phyloP scores from a whole-genome alignment of 2,888 invertebrate species.

The Idaea aversata region DNA sequence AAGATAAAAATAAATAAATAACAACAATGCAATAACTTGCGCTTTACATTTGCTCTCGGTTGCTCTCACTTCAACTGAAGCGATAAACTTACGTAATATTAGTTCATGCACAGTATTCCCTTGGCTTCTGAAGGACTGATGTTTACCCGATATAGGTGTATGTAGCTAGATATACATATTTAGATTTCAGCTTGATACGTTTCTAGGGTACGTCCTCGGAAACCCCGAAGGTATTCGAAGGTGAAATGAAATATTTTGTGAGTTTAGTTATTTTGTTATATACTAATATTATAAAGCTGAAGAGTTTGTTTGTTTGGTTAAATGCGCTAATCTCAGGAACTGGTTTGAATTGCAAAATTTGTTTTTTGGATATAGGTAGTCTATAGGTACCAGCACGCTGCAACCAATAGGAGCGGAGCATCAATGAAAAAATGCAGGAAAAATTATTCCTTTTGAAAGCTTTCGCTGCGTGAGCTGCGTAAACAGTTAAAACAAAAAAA shows the following conservation, averaged over 20 bases:
- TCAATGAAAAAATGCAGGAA: too few relatives aligned
- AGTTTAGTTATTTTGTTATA: neutral
- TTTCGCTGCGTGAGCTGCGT: too few relatives aligned
- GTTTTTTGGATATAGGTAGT: too few relatives aligned
- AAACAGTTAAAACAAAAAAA: too few relatives aligned
- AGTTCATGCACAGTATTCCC: neutral
- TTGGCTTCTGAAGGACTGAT: neutral
- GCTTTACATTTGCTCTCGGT: neutral
- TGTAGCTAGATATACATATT: neutral
- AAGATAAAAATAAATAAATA: too few relatives aligned
- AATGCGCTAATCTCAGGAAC: too few relatives aligned
- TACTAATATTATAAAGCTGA: neutral
- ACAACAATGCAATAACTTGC: neutral
- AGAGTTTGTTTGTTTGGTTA: too few relatives aligned
- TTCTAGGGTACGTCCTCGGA: neutral
- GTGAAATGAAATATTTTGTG: neutral
- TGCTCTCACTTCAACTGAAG: neutral
- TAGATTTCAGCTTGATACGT: neutral
- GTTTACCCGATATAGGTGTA: neutral
- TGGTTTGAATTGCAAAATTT: too few relatives aligned
- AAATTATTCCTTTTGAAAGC: too few relatives aligned
- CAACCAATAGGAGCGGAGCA: too few relatives aligned
- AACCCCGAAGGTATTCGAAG: neutral
- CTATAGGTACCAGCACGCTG: too few relatives aligned
- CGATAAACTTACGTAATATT: neutral